A percentile compares a stretch with the other conserved stretches of the same genome.
Evolutionary conservation across 2,797 vertebrate species (phyloP).

Genomic region (Coranthus polyacanthus): DNA sequence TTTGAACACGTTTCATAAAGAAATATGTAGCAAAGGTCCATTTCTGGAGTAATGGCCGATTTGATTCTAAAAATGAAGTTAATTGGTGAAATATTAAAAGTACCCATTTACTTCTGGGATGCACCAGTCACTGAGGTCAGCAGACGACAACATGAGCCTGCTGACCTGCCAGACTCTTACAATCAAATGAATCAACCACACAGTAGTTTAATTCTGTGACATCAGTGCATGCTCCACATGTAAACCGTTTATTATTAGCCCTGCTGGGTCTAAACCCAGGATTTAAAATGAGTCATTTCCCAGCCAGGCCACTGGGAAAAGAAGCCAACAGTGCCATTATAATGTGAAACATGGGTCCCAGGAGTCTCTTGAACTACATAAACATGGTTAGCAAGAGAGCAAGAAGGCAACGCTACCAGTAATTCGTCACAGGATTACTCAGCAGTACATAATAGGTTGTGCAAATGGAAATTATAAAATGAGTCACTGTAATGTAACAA

Average conservation of each 20-base stretch:
- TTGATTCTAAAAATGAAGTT: constrained; percentile 39
- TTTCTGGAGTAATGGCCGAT: constrained; percentile 11
- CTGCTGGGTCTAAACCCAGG: constrained; percentile 28
- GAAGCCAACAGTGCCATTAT: constrained; percentile 51
- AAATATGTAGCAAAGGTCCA: constrained; percentile 4
- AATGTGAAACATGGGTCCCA: constrained; percentile 50
- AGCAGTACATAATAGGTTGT: constrained; percentile 3
- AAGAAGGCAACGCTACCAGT: constrained; percentile 27
- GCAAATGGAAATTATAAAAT: too few relatives aligned
- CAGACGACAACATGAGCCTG: constrained; percentile 52
- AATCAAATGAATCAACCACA: constrained; percentile 55
- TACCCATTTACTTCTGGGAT: constrained; percentile 3
- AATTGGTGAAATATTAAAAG: constrained; percentile 11
- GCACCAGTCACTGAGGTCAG: constrained; percentile 32
- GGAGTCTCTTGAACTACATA: constrained; percentile 53
- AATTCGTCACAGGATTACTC: constrained; percentile 29
- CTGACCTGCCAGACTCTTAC: constrained; percentile 17
- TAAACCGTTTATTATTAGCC: constrained; percentile 57
- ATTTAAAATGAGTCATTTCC: constrained; percentile 60
- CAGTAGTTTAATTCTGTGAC: constrained; percentile 24
- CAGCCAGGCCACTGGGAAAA: constrained; percentile 53
- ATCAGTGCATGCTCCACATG: constrained; percentile 35
- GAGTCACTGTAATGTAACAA: too few relatives aligned
- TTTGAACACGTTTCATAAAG: constrained; percentile 8
- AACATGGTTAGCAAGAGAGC: constrained; percentile 46